Percentiles rank a stretch among this genome's conserved stretches.
phyloP scores from a whole-genome alignment of 1,140 invertebrate species.

The Drosophila baimaii region DNA sequence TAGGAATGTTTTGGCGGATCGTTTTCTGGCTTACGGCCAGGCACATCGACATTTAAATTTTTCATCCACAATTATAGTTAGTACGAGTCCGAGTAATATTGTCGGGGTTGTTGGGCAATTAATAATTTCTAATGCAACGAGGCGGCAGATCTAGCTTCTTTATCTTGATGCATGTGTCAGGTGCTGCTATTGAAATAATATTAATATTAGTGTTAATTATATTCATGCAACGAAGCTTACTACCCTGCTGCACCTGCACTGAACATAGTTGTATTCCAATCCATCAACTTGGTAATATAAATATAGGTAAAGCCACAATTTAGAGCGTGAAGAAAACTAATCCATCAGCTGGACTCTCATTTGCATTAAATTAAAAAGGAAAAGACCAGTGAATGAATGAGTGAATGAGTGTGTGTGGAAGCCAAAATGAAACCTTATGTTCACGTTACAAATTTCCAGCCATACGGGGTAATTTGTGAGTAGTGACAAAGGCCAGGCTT shows the following conservation, averaged over 20 bases:
- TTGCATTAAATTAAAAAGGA: slow-evolving; percentile 57
- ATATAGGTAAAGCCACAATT: slow-evolving; percentile 48
- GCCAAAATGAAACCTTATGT: slow-evolving; percentile 75
- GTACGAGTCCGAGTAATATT: slow-evolving; percentile 17
- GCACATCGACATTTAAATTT: slow-evolving; percentile 37
- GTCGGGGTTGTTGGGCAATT: slow-evolving; percentile 34
- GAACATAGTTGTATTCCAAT: slow-evolving; percentile 27
- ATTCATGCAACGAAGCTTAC: slow-evolving; percentile 19
- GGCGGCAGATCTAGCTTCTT: slow-evolving; percentile 15
- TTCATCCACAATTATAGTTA: slow-evolving; percentile 25
- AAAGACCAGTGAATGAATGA: background rate
- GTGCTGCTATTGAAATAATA: slow-evolving; percentile 39
- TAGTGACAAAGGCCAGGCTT: slow-evolving; percentile 14
- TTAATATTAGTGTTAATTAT: slow-evolving; percentile 26
- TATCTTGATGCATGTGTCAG: slow-evolving; percentile 46
- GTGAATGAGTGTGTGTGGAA: background rate
- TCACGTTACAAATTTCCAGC: slow-evolving; percentile 57
- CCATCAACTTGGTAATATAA: slow-evolving; percentile 54
- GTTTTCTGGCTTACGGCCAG: slow-evolving; percentile 40
- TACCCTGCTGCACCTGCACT: slow-evolving; percentile 22
- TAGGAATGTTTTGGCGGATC: slow-evolving; percentile 16
- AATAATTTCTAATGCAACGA: slow-evolving; percentile 36
- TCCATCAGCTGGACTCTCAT: slow-evolving; percentile 69
- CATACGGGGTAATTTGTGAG: slow-evolving; percentile 55
- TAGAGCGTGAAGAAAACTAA: slow-evolving; percentile 48